Base-by-base conservation (phyloP, 2,888 invertebrate species). In the Candidula unifasciata region DNA sequence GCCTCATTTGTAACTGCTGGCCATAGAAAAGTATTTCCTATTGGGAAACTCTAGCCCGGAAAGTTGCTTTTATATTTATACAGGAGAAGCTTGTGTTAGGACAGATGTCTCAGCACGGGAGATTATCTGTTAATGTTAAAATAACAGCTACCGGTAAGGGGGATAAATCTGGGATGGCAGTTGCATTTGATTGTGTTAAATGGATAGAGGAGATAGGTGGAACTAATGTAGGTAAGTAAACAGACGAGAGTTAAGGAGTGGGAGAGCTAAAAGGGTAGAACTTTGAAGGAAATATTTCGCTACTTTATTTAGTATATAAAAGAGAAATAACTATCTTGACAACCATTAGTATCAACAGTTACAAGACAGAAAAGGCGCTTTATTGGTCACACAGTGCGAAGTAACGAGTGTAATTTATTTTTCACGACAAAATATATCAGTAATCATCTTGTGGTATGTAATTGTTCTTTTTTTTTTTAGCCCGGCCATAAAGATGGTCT, bases 11-110 rank as follows among this genome's bases (percentile, higher is more conserved):
- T n/a, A 24, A 69, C 69, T 21, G 69, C 18, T 3, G 24, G 69
- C 24, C 33, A 35, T 30, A 33, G 18, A 44, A 44, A 44, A 44
- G 44, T 44, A 44, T 44, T 44, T 44, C 5, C 24, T 71, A 37
- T 18, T 71, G 71, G 33, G 37, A 37, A 37, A 71, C 37, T 37
- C 21, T 35, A 71, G 71, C 37, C 35, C 24, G 1, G 37, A 8
- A 37, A 6, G 21, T 1, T 71, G 71, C 71, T 71, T 71, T 37
- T 71, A 6, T 71, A 71, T 71, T 71, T 71, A 71, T 37, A 21
- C 24, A 18, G 27, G 37, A 24, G 18, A 8, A 37, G 6, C 5
- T 21, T 21, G 3, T 3, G 24, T 24, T 44, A 44, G 35, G 24
- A 37, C 71, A 71, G 71, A 71, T 71, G 71, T 24, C 35, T 37